A percentile compares a stretch with the other conserved stretches of the same genome.
Conservation (phyloP, 37 sponge, comb jelly and placozoan species). For the Spongilla lacustris region DNA sequence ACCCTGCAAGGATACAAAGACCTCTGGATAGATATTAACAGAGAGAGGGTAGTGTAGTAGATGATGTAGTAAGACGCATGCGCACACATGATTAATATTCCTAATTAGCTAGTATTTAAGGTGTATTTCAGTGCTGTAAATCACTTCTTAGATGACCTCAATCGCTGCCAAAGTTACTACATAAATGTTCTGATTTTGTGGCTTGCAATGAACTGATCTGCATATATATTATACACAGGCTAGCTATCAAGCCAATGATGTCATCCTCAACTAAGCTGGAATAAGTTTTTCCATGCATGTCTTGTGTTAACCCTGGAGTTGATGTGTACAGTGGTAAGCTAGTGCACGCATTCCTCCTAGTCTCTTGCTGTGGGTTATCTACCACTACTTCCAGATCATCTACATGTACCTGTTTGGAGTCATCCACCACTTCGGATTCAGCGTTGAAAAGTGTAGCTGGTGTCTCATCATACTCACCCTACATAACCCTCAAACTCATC, state of each 20-base stretch:
- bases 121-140: no score
- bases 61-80: no score
- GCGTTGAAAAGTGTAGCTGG: not conserved
- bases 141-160: no score
- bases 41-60: no score
- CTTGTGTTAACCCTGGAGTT: not conserved
- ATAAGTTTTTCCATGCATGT: not conserved
- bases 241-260: not conserved
- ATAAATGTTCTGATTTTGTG: not conserved
- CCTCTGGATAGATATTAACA: no score
- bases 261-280: not conserved
- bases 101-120: no score
- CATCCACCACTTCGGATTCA: not conserved
- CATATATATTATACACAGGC: not conserved
- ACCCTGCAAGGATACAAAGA: no score
- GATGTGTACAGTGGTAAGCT: not conserved
- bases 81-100: no score
- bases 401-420: not conserved
- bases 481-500: no score
- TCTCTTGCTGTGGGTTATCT: not conserved
- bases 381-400: not conserved
- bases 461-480: not conserved
- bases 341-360: not conserved
- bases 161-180: no score
- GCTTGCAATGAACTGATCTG: constrained; percentile 4